Evolutionary conservation across 2,888 invertebrate genomes (phyloP), one percentile per base, ranked within the genome.

Genomic region (Elaeidobius kamerunicus): DNA sequence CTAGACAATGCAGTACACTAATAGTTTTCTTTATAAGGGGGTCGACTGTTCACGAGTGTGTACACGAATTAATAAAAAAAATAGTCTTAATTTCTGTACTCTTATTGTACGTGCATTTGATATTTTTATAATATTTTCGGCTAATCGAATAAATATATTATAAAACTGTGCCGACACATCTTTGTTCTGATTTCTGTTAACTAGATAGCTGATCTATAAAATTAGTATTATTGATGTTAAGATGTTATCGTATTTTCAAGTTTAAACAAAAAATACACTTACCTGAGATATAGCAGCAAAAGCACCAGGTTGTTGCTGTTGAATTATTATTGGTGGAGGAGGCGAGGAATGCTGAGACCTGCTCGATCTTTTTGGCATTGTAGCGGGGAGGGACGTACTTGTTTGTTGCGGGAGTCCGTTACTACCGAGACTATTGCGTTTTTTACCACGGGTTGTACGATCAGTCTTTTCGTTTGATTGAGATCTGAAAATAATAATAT

Each of bases 331-430:
- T 16, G 58, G 49, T 1, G 61, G 19, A 14, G 49, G 60, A 2
- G 63, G 60, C 7, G 63, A 61, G 5, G 61, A 28, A 65, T 69
- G 69, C 60, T 68, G 72, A 44, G 64, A 67, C 57, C 74, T 68
- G 49, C 67, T 69, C 17, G 68, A 67, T 27, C 73, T 68, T 61
- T 74, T 75, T 16, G 59, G 51, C 30, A 53, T 28, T 17, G 56
- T 47, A 7, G 70, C 68, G 27, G 70, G 70, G 41, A 69, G 68
- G 18, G 68, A 67, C 27, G 65, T 60, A 14, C 49, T 54, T 11
- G 67, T 61, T 7, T 52, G 23, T 1, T 55, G 46, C 5, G 57
- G 39, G 12, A 44, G 23, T 5, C 59, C 57, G 28, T 58, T 57
- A 14, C 55, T 61, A 30, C 59, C 61, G 34, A 56, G 56, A 30